Percentiles rank a stretch among this genome's conserved stretches.
Evolutionary conservation across 2,888 invertebrate genomes (phyloP).

Genomic region (Helicoverpa assulta): DNA sequence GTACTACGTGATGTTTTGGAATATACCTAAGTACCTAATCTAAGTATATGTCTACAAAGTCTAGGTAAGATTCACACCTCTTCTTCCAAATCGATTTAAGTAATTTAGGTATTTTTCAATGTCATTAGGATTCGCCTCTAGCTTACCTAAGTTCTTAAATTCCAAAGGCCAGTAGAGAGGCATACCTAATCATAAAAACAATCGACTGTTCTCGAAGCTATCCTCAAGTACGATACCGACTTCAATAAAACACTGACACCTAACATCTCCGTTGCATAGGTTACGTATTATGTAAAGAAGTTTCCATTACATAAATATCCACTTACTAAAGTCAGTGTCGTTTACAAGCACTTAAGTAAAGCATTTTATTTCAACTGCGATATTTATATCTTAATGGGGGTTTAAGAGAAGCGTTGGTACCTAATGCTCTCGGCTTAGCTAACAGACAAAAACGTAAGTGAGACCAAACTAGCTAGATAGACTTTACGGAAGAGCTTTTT

Average conservation of each 20-base stretch:
- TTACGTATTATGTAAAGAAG: not conserved
- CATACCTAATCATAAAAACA: too few relatives aligned
- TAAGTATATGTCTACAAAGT: too few relatives aligned
- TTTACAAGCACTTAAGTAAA: constrained; percentile 40
- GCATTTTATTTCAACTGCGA: constrained; percentile 31
- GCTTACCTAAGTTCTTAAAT: too few relatives aligned
- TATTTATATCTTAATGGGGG: constrained; percentile 51
- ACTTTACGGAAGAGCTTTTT: constrained; percentile 51
- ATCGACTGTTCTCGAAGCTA: too few relatives aligned
- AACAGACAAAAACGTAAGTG: constrained; percentile 54
- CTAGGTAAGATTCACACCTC: too few relatives aligned
- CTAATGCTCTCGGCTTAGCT: constrained; percentile 50
- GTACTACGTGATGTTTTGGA: not conserved
- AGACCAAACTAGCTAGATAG: constrained; percentile 51
- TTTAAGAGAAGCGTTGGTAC: constrained; percentile 32
- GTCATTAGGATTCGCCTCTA: too few relatives aligned
- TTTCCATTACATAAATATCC: not conserved
- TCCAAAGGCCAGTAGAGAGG: too few relatives aligned
- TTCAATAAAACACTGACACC: not conserved
- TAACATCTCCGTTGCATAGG: not conserved
- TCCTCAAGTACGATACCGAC: too few relatives aligned
- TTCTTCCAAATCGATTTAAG: too few relatives aligned
- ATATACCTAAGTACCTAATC: not conserved
- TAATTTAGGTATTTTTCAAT: too few relatives aligned
- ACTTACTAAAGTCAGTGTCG: constrained; percentile 17